A percentile compares a stretch with the other conserved stretches of the same genome.
Conservation (phyloP, 2,113 vertebrate genomes). For the Pyxicephalus adspersus region DNA sequence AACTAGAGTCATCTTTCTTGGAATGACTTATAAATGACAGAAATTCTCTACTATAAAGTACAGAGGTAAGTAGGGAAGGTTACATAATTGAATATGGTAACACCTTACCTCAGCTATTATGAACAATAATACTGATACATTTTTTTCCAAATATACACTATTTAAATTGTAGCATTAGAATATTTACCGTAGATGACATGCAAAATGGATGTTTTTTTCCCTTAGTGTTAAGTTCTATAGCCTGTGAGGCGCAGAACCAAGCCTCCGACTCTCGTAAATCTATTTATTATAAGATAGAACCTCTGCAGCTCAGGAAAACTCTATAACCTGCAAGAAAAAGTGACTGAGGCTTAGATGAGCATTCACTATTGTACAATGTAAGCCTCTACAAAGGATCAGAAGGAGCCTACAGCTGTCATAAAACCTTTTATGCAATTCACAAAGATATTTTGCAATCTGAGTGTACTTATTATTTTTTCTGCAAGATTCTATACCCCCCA, state of each 20-base stretch:
- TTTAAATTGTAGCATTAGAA: constrained; percentile 79
- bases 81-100: constrained; percentile 82
- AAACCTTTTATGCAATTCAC: background rate
- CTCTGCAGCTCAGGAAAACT: background rate
- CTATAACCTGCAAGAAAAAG: background rate
- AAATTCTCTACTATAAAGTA: constrained; percentile 74
- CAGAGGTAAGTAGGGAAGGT: constrained; percentile 78
- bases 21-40: constrained; percentile 78
- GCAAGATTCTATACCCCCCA: background rate
- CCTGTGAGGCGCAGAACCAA: constrained; percentile 68
- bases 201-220: constrained; percentile 74
- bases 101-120: constrained; percentile 87
- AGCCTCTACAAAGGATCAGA: background rate
- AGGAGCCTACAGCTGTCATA: background rate
- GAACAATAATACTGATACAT: constrained; percentile 86
- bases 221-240: constrained; percentile 69
- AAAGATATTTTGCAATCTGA: too few species aligned
- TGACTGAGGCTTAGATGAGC: background rate
- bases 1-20: constrained; percentile 72
- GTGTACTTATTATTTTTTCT: too few species aligned
- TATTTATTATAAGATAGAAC: background rate
- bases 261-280: background rate
- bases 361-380: background rate
- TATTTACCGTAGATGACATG: constrained; percentile 80
- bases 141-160: constrained; percentile 82